A percentile compares a stretch with the other conserved stretches of the same genome.
phyloP scores from a whole-genome alignment of 2,888 invertebrate species.

The Entomobrya multifasciata region DNA sequence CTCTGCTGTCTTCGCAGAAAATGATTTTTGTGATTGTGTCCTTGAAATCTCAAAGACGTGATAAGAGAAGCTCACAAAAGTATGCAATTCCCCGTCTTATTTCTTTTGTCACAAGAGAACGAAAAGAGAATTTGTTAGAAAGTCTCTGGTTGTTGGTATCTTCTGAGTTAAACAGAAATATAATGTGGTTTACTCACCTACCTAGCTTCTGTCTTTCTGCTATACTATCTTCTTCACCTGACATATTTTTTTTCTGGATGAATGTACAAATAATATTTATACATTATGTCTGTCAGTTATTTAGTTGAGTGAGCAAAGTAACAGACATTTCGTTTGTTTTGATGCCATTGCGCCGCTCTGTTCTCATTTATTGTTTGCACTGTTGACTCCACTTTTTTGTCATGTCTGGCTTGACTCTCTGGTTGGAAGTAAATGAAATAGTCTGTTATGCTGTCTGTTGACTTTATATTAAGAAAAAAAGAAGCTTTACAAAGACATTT shows the following conservation, averaged over 20 bases:
- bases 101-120: conserved; percentile 47
- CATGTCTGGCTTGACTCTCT: not conserved
- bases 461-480: too few relatives aligned
- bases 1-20: not conserved
- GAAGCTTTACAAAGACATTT: too few relatives aligned
- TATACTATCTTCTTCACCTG: not conserved
- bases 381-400: not conserved
- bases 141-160: not conserved
- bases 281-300: not conserved
- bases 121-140: conserved; percentile 37
- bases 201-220: not conserved
- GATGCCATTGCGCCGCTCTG: not conserved
- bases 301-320: not conserved
- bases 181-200: not conserved
- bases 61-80: not conserved
- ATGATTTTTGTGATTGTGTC: too few relatives aligned
- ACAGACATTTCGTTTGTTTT: not conserved
- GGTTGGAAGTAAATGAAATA: not conserved
- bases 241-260: conserved; percentile 2
- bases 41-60: not conserved
- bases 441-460: not conserved
- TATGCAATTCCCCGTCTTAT: not conserved
- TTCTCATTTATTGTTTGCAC: not conserved
- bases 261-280: not conserved
- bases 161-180: not conserved